Evolutionary conservation across 2,113 vertebrate genomes (phyloP).

Genomic region (Ahaetulla prasina): DNA sequence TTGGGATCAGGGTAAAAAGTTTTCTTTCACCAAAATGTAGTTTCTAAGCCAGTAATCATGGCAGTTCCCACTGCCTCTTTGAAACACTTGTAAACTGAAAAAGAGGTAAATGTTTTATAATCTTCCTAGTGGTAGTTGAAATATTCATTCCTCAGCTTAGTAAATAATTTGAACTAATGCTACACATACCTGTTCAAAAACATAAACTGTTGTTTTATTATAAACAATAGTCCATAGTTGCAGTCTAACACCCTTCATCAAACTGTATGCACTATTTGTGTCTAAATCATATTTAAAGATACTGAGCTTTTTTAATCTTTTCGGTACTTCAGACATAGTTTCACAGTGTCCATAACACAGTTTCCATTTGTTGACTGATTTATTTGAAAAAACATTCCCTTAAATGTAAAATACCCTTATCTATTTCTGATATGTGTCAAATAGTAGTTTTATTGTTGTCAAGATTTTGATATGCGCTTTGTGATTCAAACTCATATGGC

Average conservation of each 20-base stretch:
- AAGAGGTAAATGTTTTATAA: background rate
- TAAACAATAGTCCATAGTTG: background rate
- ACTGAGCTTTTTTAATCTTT: background rate
- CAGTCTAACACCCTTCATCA: background rate
- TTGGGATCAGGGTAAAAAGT: background rate
- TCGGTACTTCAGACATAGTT: background rate
- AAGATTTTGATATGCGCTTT: background rate
- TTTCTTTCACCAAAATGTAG: background rate
- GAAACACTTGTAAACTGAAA: background rate
- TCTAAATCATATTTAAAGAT: background rate
- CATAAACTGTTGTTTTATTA: background rate
- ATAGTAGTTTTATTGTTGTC: constrained; percentile 5
- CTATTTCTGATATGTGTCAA: background rate
- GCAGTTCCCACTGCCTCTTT: background rate
- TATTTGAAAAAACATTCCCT: background rate
- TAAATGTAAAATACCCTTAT: constrained; percentile 1
- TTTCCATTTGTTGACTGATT: background rate
- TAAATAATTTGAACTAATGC: background rate
- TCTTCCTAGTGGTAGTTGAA: background rate
- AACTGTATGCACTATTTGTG: background rate
- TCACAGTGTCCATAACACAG: background rate
- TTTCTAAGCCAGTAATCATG: background rate
- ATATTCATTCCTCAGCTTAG: background rate
- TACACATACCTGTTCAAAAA: background rate
- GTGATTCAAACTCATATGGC: background rate